These are phyloP conservation scores for Nothoprocta pentlandii DNA, from an alignment of 2,113 vertebrate genomes.

Conservation along the genomic window DNA sequence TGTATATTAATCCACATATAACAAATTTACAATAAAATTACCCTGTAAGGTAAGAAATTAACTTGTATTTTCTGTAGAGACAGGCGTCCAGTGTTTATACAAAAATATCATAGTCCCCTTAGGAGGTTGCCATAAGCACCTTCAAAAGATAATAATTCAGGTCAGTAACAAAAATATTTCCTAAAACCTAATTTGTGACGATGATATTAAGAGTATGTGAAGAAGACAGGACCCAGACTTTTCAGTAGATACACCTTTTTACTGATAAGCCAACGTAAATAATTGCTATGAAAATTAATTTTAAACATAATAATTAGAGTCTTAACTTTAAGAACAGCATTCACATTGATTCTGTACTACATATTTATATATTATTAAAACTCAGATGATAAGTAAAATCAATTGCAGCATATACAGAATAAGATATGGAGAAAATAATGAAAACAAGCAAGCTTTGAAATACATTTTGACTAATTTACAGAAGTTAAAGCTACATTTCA, in stretches of 20 bases:
- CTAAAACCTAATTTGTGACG: neutral
- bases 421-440: neutral
- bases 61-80: neutral
- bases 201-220: neutral
- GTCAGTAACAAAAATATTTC: neutral
- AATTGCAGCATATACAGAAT: neutral
- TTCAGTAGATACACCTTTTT: neutral
- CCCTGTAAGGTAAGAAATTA: neutral
- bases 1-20: neutral
- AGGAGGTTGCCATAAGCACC: neutral
- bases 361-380: neutral
- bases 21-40: neutral
- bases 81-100: neutral
- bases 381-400: neutral
- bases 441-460: neutral
- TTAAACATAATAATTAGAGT: neutral
- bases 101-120: neutral
- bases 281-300: neutral
- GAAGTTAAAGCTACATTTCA: slow-evolving; percentile 9
- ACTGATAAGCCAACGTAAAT: neutral
- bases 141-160: neutral
- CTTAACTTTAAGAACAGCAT: neutral
- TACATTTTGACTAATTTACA: slow-evolving; percentile 25
- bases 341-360: neutral
- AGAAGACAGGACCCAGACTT: neutral